Conservation (phyloP, 2,113 vertebrate genomes). For the Carassius auratus region DNA sequence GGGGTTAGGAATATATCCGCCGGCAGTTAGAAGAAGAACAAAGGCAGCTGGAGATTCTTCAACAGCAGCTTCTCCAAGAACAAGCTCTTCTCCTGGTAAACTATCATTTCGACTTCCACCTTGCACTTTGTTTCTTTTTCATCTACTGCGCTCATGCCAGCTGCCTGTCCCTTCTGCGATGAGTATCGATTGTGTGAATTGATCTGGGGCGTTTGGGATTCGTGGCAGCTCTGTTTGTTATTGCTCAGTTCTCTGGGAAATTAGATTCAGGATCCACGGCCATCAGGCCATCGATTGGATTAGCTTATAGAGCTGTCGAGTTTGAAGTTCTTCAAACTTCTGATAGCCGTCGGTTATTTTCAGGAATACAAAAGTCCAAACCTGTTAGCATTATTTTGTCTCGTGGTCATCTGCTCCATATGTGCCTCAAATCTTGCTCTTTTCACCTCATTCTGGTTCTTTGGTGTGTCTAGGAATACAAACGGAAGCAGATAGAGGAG, state of each 20-base stretch:
- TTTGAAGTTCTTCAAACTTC: slow-evolving; percentile 21
- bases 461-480: slow-evolving; percentile 82
- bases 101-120: slow-evolving; percentile 39
- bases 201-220: slow-evolving; percentile 46
- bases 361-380: background rate
- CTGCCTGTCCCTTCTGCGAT: background rate
- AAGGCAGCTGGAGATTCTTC: slow-evolving; percentile 99
- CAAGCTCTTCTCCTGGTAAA: slow-evolving; percentile 99
- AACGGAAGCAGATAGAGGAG: slow-evolving; percentile 76
- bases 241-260: slow-evolving; percentile 35
- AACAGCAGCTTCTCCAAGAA: slow-evolving; percentile 99
- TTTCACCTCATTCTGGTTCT: background rate
- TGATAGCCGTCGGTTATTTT: slow-evolving; percentile 10
- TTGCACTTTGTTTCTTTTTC: background rate
- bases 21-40: slow-evolving; percentile 99
- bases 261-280: slow-evolving; percentile 30
- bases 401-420: too few relatives aligned
- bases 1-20: slow-evolving; percentile 95
- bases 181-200: slow-evolving; percentile 33
- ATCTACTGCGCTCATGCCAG: background rate
- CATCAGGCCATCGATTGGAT: slow-evolving; percentile 47
- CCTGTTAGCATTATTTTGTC: background rate
- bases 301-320: slow-evolving; percentile 35
- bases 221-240: slow-evolving; percentile 24
- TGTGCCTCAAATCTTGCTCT: background rate